These are phyloP conservation scores for Babylonia areolata DNA, from an alignment of 1,140 invertebrate genomes.

Conservation along the genomic window DNA sequence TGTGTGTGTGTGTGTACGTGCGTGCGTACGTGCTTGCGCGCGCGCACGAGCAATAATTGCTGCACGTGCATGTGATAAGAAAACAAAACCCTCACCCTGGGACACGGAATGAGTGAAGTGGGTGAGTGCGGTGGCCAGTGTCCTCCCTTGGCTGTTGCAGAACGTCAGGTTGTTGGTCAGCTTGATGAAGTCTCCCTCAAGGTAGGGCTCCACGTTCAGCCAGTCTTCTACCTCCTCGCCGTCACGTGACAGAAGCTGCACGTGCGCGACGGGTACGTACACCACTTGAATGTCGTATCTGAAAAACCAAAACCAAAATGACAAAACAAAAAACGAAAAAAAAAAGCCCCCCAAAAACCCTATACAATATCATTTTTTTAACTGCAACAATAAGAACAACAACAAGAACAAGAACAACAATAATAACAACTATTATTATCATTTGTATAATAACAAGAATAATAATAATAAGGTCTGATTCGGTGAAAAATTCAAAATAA, in stretches of 20 bases:
- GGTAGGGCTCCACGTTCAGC: conserved; percentile 52
- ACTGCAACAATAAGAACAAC: no score
- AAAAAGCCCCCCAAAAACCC: no score
- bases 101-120: conserved; percentile 48
- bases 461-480: no score
- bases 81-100: conserved; percentile 13
- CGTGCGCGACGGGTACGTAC: conserved; percentile 43
- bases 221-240: conserved; percentile 41
- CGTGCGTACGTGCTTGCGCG: no score
- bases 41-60: no score
- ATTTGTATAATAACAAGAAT: neutral
- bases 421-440: neutral
- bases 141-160: conserved; percentile 33
- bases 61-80: no score
- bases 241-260: conserved; percentile 38
- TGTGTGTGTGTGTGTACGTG: no score
- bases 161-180: conserved; percentile 48
- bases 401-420: neutral
- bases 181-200: conserved; percentile 49
- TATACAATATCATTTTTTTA: no score
- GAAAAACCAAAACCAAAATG: no score
- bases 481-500: no score
- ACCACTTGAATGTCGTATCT: conserved; percentile 43
- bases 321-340: no score
- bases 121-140: conserved; percentile 43